Evolutionary conservation across 2,113 vertebrate species (phyloP).

Genomic region (Montifringilla adamsi): DNA sequence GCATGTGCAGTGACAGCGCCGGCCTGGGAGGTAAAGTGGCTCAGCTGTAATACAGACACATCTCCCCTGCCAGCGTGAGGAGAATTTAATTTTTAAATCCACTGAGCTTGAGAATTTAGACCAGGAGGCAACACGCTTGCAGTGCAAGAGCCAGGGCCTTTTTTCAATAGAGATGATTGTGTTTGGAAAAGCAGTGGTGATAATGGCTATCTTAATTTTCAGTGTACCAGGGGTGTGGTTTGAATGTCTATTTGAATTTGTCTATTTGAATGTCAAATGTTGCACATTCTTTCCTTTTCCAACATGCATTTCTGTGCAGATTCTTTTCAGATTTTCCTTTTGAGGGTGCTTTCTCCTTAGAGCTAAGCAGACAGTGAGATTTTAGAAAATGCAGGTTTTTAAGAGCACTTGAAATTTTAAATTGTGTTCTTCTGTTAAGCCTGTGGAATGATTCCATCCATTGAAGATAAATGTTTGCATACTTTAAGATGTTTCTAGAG

Average conservation of each 20-base stretch:
- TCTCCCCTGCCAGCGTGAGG: neutral
- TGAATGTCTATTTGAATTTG: too few species aligned
- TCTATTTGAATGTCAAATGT: too few species aligned
- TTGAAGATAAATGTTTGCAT: neutral
- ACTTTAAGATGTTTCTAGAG: neutral
- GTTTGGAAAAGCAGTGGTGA: neutral
- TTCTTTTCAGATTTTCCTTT: neutral
- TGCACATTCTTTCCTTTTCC: neutral
- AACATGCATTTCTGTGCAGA: neutral
- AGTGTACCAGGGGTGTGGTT: neutral
- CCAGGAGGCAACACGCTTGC: accelerated
- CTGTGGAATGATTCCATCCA: neutral
- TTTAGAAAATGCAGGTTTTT: neutral
- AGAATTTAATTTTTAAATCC: neutral
- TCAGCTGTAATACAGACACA: neutral
- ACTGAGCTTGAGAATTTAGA: neutral
- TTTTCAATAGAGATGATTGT: neutral
- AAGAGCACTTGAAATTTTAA: neutral
- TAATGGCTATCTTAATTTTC: neutral
- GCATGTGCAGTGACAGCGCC: neutral
- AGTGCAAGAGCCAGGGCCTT: neutral
- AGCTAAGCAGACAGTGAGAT: neutral
- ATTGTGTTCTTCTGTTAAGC: neutral
- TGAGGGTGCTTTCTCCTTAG: neutral
- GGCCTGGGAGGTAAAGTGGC: neutral